Evolutionary conservation across 2,888 invertebrate genomes (phyloP).

Genomic region (Phortica okadai): DNA sequence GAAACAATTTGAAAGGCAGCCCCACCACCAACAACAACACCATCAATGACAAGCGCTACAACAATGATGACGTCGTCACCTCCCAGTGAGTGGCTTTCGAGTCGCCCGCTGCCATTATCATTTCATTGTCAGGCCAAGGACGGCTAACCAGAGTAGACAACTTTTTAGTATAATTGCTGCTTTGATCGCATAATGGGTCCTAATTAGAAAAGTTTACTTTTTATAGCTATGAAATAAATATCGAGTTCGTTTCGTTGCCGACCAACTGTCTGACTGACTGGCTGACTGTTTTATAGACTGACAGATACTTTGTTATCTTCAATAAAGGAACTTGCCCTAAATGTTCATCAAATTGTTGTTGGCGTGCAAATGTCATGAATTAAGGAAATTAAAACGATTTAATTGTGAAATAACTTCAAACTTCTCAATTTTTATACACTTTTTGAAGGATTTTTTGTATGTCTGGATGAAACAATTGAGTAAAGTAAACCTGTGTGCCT

Average conservation of each 20-base stretch:
- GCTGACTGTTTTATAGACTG: not conserved
- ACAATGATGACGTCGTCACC: not conserved
- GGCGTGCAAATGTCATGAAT: too few relatives aligned
- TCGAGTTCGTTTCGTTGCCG: slow-evolving; percentile 36
- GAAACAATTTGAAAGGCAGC: slow-evolving; percentile 55
- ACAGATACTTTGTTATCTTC: not conserved
- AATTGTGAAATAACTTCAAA: too few relatives aligned
- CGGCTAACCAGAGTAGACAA: not conserved
- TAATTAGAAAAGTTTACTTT: slow-evolving; percentile 72
- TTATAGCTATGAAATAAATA: slow-evolving; percentile 59
- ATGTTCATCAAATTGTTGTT: too few relatives aligned
- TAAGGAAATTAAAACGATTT: too few relatives aligned
- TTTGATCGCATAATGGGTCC: slow-evolving; percentile 73
- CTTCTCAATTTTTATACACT: too few relatives aligned
- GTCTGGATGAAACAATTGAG: too few relatives aligned
- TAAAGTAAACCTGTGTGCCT: too few relatives aligned
- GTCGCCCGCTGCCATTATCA: not conserved
- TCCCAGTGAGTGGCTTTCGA: not conserved
- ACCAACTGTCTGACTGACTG: not conserved
- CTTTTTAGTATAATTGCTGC: slow-evolving; percentile 64
- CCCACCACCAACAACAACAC: slow-evolving; percentile 35
- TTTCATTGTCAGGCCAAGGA: slow-evolving; percentile 5
- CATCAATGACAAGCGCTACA: not conserved
- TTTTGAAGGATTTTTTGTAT: too few relatives aligned
- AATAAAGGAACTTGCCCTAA: too few relatives aligned